A percentile compares a stretch with the other conserved stretches of the same genome.
Evolutionary conservation across 2,113 vertebrate genomes (phyloP).

Genomic region (Pollimyrus isidori): DNA sequence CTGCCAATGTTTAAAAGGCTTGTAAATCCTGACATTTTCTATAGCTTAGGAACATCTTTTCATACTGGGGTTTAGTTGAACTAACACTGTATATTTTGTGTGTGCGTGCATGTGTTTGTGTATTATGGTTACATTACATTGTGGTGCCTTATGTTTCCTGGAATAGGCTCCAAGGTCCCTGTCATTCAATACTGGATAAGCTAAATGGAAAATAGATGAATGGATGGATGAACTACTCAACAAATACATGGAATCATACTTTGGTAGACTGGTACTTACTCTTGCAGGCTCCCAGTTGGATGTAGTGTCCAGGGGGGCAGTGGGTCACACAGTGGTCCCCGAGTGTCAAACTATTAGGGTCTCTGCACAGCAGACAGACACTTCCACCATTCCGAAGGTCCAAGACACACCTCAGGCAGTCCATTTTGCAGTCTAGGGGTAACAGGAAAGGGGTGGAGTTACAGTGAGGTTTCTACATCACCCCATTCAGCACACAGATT

Average conservation of each 20-base stretch:
- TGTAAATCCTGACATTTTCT: not conserved
- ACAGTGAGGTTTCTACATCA: not conserved
- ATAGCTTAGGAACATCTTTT: not conserved
- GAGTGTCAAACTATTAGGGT: slow-evolving; percentile 56
- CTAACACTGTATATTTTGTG: not conserved
- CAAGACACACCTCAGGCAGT: slow-evolving; percentile 72
- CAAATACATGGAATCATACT: not conserved
- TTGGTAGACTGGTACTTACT: slow-evolving; percentile 42
- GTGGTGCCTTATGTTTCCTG: not conserved
- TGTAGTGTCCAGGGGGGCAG: slow-evolving; percentile 65
- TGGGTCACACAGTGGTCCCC: slow-evolving; percentile 68
- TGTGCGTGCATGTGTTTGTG: not conserved
- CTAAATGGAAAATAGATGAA: not conserved
- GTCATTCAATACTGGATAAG: not conserved
- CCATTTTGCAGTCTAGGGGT: slow-evolving; percentile 67
- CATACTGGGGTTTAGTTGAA: not conserved
- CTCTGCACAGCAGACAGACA: slow-evolving; percentile 73
- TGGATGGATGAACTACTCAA: not conserved
- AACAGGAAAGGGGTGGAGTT: not conserved
- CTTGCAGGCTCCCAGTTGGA: slow-evolving; percentile 60
- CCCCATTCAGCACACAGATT: not conserved
- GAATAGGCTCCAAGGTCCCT: not conserved
- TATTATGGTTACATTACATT: not conserved
- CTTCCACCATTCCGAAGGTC: slow-evolving; percentile 63
- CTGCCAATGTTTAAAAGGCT: not conserved